Conservation (phyloP, 2,888 invertebrate species). For the Tetropium fuscum region DNA sequence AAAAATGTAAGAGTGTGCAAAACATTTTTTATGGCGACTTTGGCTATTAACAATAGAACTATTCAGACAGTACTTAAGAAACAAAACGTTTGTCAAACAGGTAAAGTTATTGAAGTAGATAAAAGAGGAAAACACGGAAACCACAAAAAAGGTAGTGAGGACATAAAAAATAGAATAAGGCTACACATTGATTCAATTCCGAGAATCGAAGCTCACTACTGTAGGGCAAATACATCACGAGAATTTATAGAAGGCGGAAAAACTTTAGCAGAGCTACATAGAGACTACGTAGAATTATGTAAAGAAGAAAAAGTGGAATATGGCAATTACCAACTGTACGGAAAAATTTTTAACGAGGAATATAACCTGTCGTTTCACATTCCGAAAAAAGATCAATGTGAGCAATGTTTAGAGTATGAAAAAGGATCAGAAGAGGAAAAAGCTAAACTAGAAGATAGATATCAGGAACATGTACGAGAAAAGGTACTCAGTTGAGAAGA, state of each 20-base stretch:
- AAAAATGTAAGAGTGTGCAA: slow-evolving; percentile 13
- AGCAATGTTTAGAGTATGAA: slow-evolving; percentile 15
- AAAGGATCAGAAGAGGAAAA: slow-evolving; percentile 15
- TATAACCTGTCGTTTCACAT: slow-evolving; percentile 14
- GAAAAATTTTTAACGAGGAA: slow-evolving; percentile 15
- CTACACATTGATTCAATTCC: slow-evolving; percentile 6
- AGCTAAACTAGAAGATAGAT: slow-evolving; percentile 11
- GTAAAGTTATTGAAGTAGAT: not conserved
- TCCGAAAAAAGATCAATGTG: slow-evolving; percentile 28
- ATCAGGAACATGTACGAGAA: slow-evolving; percentile 23
- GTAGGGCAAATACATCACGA: slow-evolving; percentile 11
- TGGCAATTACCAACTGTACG: slow-evolving; percentile 4
- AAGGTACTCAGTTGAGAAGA: slow-evolving; percentile 14
- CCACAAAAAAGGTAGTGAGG: slow-evolving; percentile 7
- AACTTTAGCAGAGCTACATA: not conserved
- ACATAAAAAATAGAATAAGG: slow-evolving; percentile 10
- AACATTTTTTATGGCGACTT: slow-evolving; percentile 10
- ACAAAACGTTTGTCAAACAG: slow-evolving; percentile 10
- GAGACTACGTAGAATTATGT: not conserved
- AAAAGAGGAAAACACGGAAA: slow-evolving; percentile 11
- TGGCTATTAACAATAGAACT: slow-evolving; percentile 13
- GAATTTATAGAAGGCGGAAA: slow-evolving; percentile 10
- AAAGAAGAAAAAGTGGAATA: slow-evolving; percentile 6
- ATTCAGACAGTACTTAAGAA: slow-evolving; percentile 7
- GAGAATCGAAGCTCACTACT: slow-evolving; percentile 10